These are phyloP conservation scores for Melinopterus prodromus DNA, from an alignment of 2,888 invertebrate genomes.

Conservation along the genomic window DNA sequence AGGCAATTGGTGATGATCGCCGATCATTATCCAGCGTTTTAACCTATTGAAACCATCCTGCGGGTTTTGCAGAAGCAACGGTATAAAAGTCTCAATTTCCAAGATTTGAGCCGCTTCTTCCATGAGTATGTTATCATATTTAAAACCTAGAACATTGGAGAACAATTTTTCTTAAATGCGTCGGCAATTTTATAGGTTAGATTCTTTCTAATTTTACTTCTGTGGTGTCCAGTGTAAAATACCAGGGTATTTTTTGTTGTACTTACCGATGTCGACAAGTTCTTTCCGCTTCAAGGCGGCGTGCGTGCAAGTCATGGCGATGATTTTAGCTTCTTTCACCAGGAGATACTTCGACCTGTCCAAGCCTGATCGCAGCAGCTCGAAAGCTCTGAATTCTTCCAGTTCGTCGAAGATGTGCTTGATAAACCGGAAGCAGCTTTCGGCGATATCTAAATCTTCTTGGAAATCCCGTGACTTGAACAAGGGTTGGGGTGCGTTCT, in stretches of 20 bases:
- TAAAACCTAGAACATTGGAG: slow-evolving; percentile 71
- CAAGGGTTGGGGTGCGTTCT: slow-evolving; percentile 90
- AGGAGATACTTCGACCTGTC: slow-evolving; percentile 96
- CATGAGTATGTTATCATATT: slow-evolving; percentile 99
- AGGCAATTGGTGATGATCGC: slow-evolving; percentile 98
- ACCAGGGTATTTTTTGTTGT: neutral
- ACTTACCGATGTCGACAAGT: slow-evolving; percentile 86
- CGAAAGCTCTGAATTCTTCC: slow-evolving; percentile 98
- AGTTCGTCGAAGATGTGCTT: slow-evolving; percentile 95
- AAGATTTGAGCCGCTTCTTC: slow-evolving; percentile 99
- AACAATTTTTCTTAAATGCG: no score
- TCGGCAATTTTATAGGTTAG: no score
- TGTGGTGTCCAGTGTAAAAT: neutral
- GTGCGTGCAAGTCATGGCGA: slow-evolving; percentile 99
- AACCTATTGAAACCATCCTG: slow-evolving; percentile 94
- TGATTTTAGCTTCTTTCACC: slow-evolving; percentile 98
- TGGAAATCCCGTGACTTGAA: slow-evolving; percentile 81
- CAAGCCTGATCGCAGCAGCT: slow-evolving; percentile 91
- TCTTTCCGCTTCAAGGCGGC: slow-evolving; percentile 97
- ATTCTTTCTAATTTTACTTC: no score
- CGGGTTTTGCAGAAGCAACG: slow-evolving; percentile 96
- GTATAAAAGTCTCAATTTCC: slow-evolving; percentile 99
- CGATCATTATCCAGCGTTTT: slow-evolving; percentile 99
- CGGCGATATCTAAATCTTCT: slow-evolving; percentile 88
- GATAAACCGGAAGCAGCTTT: slow-evolving; percentile 94